Base-by-base conservation (phyloP, 2,113 vertebrate genomes). In the Oostethus manadensis region DNA sequence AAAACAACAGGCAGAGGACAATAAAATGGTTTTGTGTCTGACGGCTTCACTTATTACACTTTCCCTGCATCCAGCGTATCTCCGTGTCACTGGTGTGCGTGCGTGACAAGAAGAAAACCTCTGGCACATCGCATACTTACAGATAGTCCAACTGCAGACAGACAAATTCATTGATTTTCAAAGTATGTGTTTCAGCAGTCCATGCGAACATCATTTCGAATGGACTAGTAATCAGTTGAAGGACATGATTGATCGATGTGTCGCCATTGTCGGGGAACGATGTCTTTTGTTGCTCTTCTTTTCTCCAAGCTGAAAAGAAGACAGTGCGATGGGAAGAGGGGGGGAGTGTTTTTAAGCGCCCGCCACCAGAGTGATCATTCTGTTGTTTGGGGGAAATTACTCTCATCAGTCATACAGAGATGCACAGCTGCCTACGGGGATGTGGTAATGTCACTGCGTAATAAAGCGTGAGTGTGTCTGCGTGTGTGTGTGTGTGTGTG, bases 351-450 rank as follows among this genome's bases (percentile, higher is more conserved):
- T 80, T 63, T 21, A 42, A 55, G 77, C 49, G 60, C 78, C 80
- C 77, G 68, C 76, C 61, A 71, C 75, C 78, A 85, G 79, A 83
- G 64, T 86, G 78, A 89, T 90, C 86, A 85, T 90, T 88, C 85
- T 75, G 84, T 82, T 89, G 88, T 89, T 91, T 88, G 88, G 89
- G 86, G 90, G 80, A 88, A 91, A 91, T 92, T 91, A 90, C 86
- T 88, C 79, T 86, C 88, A 90, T 91, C 88, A 91, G 87, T 90
- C 90, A 90, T 89, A 88, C 86, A 82, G 88, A 88, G 88, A 87
- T 83, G 76, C 90, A 86, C 83, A 91, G 88, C 90, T 91, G 89
- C 90, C 88, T 85, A 82, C 76, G 81, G 88, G 87, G 80, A 83
- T 83, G 83, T 75, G 75, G 63, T 83, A 71, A 86, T 84, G 80